Base-by-base conservation (phyloP, 1,140 invertebrate genomes). In the Zaprionus vittiger region DNA sequence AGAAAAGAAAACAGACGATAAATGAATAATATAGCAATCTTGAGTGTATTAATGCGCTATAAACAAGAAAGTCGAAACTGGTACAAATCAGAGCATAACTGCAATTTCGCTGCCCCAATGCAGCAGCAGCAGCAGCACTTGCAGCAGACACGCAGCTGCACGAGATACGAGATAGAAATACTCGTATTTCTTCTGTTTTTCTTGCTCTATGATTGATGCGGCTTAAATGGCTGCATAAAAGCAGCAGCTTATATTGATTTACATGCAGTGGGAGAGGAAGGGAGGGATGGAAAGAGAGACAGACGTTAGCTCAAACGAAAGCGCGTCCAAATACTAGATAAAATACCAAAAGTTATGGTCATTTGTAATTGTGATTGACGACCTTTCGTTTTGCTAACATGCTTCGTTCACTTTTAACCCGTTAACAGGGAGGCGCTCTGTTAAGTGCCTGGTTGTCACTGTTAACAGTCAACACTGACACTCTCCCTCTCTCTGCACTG, bases 41-140 rank as follows among this genome's bases (percentile, higher is more conserved):
- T 86, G 69, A 76, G 79, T 86, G 80, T 91, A 83, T 89, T 90
- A 89, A 89, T 89, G 85, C 81, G 85, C 81, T 71, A 89, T 91
- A 89, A 91, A 91, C 77, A 92, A 92, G 91, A 92, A 92, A 92
- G 89, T 92, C 86, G 77, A 92, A 92, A 92, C 89, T 92, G 83
- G 91, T 91, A 92, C 84, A 92, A 92, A 92, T 92, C 89, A 92
- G 91, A 92, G 91, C 91, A 92, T 92, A 92, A 92, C 91, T 92
- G 91, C 85, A 91, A 87, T 92, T 91, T 91, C 86, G 80, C 82
- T 80, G 83, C 83, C 86, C 84, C 83, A 71, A 80, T 72, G 72
- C 67, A 61, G 28, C 26, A 31, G 28, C 26, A 31, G 28, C 31
- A 11, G 9, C 31, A 31, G 31, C 31, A 34, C 31, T 34, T 72